Evolutionary conservation across 92 coral and sea anemone species (phyloP), one percentile per base, ranked within the genome.

Genomic region (Paramuricea clavata): DNA sequence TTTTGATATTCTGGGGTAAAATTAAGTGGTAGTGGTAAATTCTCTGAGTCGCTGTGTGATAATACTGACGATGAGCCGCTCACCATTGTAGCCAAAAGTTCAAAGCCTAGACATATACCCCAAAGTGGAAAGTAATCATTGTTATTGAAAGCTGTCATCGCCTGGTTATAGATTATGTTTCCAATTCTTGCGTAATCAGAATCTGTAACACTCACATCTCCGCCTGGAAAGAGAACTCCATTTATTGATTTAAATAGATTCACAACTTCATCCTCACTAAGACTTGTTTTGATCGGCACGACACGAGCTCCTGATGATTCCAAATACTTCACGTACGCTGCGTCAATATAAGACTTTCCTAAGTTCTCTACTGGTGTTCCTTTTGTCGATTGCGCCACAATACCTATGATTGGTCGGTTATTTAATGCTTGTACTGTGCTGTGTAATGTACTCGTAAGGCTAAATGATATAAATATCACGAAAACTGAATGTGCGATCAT

Each of bases 221-320:
- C 99, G 17, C 99, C 99, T 54, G 99, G 99, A 82, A 96, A 88
- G 25, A 96, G 88, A 49, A 96, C 95, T 12, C 98, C 98, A 92
- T 95, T 95, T 31, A 95, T 89, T 2, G 95, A 92, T 2, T 67
- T 26, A 86, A 95, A 95, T 27, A 95, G 85, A 33, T 89, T 68
- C 74, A 89, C 87, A 57, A 95, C 57, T 62, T 95, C 91, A 0
- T 87, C 89, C 3, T 94, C 93, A 32, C 85, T 89, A 43, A 90
- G 88, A 69, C 94, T 68, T 80, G 93, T 94, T 79, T 33, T 82
- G n/a, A 88, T 79, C 22, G 91, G 91, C 13, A 42, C 91, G 32
- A 88, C 91, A 74, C 91, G 50, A 44, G 88, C 91, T 8, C 91
- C 91, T 9, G 88, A 80, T 25, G 88, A 83, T 75, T 88, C 91